These are phyloP conservation scores for Bombus balteatus DNA, from an alignment of 1,140 invertebrate genomes.

Conservation along the genomic window DNA sequence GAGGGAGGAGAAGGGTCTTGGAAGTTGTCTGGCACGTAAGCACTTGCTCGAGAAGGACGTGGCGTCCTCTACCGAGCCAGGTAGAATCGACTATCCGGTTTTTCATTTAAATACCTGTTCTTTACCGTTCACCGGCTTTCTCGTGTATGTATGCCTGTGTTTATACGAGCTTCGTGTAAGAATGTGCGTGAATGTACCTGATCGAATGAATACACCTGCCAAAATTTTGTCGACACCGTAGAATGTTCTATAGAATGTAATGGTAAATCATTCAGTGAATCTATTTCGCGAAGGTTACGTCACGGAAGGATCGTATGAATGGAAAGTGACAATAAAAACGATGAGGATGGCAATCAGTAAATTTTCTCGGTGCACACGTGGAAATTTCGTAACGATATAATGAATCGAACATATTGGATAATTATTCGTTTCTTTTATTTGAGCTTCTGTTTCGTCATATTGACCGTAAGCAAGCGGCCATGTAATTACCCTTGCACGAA, in stretches of 20 bases:
- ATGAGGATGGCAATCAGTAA: background rate
- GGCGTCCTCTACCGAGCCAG: conserved; percentile 74
- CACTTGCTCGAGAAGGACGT: conserved; percentile 60
- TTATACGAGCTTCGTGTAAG: background rate
- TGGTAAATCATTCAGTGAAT: background rate
- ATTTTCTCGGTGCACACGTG: background rate
- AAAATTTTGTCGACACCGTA: conserved; percentile 53
- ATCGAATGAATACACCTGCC: conserved; percentile 51
- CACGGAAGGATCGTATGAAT: conserved; percentile 11
- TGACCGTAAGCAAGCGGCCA: background rate
- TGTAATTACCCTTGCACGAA: conserved; percentile 25
- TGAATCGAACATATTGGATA: background rate
- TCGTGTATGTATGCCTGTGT: conserved; percentile 3
- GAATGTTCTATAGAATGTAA: background rate
- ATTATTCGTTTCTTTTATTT: conserved; percentile 9
- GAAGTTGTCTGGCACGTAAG: conserved; percentile 55
- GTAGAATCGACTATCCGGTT: conserved; percentile 68
- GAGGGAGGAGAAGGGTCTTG: conserved; percentile 51
- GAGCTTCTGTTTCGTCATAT: background rate
- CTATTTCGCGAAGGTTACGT: background rate
- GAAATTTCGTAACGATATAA: background rate
- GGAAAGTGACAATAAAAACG: conserved; percentile 8
- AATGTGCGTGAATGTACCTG: background rate
- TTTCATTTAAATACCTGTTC: conserved; percentile 76
- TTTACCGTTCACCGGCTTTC: conserved; percentile 71